These are phyloP conservation scores for Lycaon pictus DNA, from an alignment of 2,113 vertebrate species.

Conservation along the genomic window DNA sequence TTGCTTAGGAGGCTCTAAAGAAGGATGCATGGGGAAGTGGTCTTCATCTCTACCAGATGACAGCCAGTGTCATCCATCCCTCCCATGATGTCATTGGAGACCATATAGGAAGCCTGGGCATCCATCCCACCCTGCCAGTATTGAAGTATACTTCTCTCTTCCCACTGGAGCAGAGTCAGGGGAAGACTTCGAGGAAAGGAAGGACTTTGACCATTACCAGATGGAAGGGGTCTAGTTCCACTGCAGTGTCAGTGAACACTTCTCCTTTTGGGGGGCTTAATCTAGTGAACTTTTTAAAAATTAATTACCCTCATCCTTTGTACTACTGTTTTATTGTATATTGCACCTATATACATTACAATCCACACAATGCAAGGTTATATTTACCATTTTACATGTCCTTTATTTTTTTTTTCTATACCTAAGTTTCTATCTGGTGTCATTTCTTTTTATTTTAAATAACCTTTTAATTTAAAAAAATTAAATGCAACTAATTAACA, in stretches of 20 bases:
- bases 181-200: not conserved
- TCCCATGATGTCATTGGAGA: not conserved
- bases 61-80: not conserved
- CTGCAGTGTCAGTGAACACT: not conserved
- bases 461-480: too few species aligned
- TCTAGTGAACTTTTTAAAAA: not conserved
- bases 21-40: not conserved
- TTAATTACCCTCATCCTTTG: not conserved
- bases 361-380: not conserved
- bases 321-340: not conserved
- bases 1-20: not conserved
- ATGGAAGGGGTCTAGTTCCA: not conserved
- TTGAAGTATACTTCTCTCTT: not conserved
- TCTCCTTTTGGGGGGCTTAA: not conserved
- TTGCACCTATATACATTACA: not conserved
- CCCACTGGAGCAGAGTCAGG: too few species aligned
- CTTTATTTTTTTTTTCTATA: not conserved
- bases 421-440: not conserved
- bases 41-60: too few species aligned
- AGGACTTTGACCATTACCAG: not conserved
- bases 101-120: not conserved
- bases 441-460: not conserved
- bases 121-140: not conserved
- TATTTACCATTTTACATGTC: not conserved
- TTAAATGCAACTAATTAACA: too few species aligned